phyloP scores from a whole-genome alignment of 2,113 vertebrate species.

The Columba livia region DNA sequence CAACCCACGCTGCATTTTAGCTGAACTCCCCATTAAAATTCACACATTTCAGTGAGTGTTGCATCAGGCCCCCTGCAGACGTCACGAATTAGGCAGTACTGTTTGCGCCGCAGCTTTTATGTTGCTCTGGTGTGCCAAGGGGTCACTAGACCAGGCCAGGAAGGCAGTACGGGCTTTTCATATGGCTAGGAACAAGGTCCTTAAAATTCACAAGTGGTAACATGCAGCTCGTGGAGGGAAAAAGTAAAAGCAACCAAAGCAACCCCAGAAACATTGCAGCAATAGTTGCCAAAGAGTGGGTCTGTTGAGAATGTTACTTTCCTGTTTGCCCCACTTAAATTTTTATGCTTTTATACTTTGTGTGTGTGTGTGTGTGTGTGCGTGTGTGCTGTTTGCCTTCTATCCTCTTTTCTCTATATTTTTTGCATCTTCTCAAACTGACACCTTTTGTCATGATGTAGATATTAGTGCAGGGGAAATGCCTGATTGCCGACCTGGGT shows the following conservation, averaged over 20 bases:
- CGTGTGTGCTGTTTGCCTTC: not conserved
- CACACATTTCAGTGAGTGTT: not conserved
- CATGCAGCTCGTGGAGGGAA: not conserved
- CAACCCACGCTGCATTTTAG: not conserved
- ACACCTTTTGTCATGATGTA: not conserved
- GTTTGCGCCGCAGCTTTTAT: not conserved
- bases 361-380: not conserved
- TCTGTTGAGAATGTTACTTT: not conserved
- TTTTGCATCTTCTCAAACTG: not conserved
- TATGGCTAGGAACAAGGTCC: not conserved
- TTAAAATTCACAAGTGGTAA: not conserved
- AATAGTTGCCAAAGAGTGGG: not conserved
- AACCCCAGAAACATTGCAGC: not conserved
- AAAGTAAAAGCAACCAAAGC: not conserved
- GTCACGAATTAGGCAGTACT: not conserved
- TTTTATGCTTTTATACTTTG: not conserved
- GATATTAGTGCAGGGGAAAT: not conserved
- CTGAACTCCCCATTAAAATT: not conserved
- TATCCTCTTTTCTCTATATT: not conserved
- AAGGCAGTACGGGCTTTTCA: not conserved
- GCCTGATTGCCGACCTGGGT: not conserved
- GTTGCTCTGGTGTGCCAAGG: fast-evolving
- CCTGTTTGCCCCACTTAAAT: not conserved
- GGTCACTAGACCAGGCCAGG: not conserved
- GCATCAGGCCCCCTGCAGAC: not conserved